Evolutionary conservation across 53 echinoderm and acorn worm species (phyloP), one percentile per base, ranked within the genome.

Genomic region (Crossaster papposus): DNA sequence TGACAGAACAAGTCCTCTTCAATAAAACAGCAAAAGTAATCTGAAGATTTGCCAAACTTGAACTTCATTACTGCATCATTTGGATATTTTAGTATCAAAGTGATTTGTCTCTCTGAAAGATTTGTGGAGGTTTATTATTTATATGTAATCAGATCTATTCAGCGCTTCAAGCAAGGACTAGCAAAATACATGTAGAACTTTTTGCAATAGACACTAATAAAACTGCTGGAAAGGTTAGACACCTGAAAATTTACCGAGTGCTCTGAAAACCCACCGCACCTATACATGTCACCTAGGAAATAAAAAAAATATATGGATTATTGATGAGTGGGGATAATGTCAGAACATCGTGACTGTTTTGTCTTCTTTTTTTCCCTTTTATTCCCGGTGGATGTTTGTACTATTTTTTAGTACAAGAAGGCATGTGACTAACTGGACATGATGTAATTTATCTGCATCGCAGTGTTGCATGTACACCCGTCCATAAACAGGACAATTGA

Each of bases 401-500:
- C 14, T 23, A 1, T 79, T 79, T 79, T 51, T 50, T 5, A 50
- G 32, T 34, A 50, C 35, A 74, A 74, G 33, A 18, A 31, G 14
- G 68, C 68, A 36, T 74, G 75, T 74, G 75, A 54, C 80, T 54
- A 80, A 54, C 54, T 4, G 20, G 55, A 54, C 33, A 32, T 58
- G 55, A 31, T 55, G 80, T 80, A 54, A 80, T 80, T 44, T 32
- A 80, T 80, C 80, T 28, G 2, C 29, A 18, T 54, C 58, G 58
- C 2, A 17, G 80, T 15, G 26, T 7, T 31, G 33, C 15, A 54
- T 50, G 4, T 32, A 34, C 75, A 74, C 32, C 80, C 55, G 9
- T 37, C 28, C 32, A 51, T 79, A 80, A 80, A 80, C 80, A 18
- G 32, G 80, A 15, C 80, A 80, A 54, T 80, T 50, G 80, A 80